phyloP scores from a whole-genome alignment of 2,888 invertebrate species.

The Tupiocoris notatus region DNA sequence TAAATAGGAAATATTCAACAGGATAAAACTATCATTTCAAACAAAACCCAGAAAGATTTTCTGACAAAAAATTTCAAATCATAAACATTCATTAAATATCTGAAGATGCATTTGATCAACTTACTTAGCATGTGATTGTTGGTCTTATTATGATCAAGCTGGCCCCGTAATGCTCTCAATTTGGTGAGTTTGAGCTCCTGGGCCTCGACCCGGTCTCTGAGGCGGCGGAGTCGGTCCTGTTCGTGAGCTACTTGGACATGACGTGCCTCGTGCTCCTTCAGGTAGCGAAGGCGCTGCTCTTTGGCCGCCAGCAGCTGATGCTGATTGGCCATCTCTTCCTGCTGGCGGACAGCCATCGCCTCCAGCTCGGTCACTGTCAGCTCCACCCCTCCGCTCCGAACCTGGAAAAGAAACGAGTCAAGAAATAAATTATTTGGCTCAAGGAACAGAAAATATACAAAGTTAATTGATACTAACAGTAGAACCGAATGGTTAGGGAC shows the following conservation, averaged over 20 bases:
- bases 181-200: constrained; percentile 92
- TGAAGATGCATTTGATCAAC: constrained; percentile 59
- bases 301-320: constrained; percentile 87
- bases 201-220: constrained; percentile 89
- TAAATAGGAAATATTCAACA: too few species aligned
- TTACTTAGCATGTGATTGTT: constrained; percentile 88
- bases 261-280: constrained; percentile 68
- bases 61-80: too few species aligned
- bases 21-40: too few species aligned
- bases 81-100: too few species aligned
- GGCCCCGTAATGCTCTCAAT: constrained; percentile 85
- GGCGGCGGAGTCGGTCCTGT: constrained; percentile 79
- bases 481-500: too few species aligned
- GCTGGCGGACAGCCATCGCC: constrained; percentile 96
- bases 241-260: constrained; percentile 77
- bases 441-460: not conserved
- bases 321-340: constrained; percentile 96
- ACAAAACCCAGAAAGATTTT: too few species aligned
- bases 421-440: not conserved
- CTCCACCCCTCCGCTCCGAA: constrained; percentile 60
- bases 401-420: constrained; percentile 23
- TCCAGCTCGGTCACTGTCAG: constrained; percentile 93
- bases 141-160: constrained; percentile 89
- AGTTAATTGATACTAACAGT: too few species aligned
- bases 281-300: constrained; percentile 78